These are phyloP conservation scores for Eupeodes luniger DNA, from an alignment of 2,888 invertebrate species.

Conservation along the genomic window DNA sequence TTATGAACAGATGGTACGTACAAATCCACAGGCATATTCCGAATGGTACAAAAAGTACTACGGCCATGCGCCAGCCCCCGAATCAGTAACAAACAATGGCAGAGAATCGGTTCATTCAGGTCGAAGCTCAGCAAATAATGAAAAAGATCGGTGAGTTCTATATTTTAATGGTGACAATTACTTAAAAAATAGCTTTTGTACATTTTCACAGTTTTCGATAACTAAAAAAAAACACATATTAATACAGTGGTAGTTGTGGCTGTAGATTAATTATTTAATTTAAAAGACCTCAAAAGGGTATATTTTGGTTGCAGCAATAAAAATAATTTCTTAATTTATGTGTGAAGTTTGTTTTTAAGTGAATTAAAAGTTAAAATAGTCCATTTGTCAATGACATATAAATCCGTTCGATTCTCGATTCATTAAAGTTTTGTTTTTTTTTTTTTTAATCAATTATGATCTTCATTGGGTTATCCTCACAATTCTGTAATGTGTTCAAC, in stretches of 20 bases:
- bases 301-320: constrained; percentile 7
- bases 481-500: too few species aligned
- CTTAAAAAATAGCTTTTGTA: constrained; percentile 15
- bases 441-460: too few species aligned
- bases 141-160: constrained; percentile 86
- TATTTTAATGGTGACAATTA: not conserved
- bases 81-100: constrained; percentile 85
- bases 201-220: constrained; percentile 39
- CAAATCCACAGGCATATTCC: constrained; percentile 91
- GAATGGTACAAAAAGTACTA: constrained; percentile 91
- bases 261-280: constrained; percentile 46
- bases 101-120: constrained; percentile 93
- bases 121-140: constrained; percentile 90
- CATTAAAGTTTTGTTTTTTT: too few species aligned
- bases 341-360: not conserved
- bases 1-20: constrained; percentile 90
- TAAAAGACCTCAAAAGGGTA: constrained; percentile 1
- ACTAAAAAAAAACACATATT: constrained; percentile 35
- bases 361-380: too few species aligned
- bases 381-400: not conserved
- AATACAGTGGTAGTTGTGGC: constrained; percentile 57
- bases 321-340: constrained; percentile 38
- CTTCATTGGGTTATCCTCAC: too few species aligned
- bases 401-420: too few species aligned
- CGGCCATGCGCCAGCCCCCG: constrained; percentile 78